Evolutionary conservation across 2,113 vertebrate genomes (phyloP).

Genomic region (Ophiodon elongatus): DNA sequence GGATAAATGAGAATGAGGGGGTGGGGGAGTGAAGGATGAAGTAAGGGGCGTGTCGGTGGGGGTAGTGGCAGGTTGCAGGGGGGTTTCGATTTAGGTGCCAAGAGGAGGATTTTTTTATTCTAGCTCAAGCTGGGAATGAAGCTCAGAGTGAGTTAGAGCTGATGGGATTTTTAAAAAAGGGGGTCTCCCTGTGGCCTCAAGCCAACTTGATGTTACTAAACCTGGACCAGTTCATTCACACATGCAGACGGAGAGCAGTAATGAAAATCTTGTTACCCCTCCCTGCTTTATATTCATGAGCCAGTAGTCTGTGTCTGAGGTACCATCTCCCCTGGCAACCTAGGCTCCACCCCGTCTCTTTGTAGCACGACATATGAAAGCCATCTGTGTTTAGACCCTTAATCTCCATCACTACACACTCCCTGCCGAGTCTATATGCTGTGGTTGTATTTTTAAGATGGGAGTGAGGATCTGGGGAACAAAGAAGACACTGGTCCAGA

Average conservation of each 20-base stretch:
- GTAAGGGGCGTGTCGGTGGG: conserved; percentile 24
- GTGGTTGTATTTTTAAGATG: conserved; percentile 46
- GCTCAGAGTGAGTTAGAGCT: neutral
- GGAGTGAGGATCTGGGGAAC: conserved; percentile 45
- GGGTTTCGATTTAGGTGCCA: conserved; percentile 47
- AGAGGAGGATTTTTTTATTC: conserved; percentile 25
- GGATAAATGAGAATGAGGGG: conserved; percentile 17
- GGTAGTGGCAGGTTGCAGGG: conserved; percentile 49
- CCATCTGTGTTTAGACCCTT: conserved; percentile 80
- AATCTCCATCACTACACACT: conserved; percentile 69
- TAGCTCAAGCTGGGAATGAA: conserved; percentile 12
- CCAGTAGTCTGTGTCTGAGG: conserved; percentile 66
- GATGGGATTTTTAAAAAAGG: conserved; percentile 26
- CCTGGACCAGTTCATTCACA: conserved; percentile 60
- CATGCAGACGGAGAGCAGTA: conserved; percentile 31
- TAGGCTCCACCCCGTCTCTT: conserved; percentile 71
- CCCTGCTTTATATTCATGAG: conserved; percentile 83
- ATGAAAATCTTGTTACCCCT: conserved; percentile 65
- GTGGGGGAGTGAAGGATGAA: conserved; percentile 25
- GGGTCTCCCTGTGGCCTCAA: conserved; percentile 63
- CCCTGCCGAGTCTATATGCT: conserved; percentile 52
- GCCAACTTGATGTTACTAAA: conserved; percentile 60
- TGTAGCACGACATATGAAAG: conserved; percentile 78
- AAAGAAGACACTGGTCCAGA: conserved; percentile 47
- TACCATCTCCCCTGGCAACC: conserved; percentile 72